A percentile compares a stretch with the other conserved stretches of the same genome.
phyloP scores from a whole-genome alignment of 2,113 vertebrate genomes.

The Sebastes schlegelii region DNA sequence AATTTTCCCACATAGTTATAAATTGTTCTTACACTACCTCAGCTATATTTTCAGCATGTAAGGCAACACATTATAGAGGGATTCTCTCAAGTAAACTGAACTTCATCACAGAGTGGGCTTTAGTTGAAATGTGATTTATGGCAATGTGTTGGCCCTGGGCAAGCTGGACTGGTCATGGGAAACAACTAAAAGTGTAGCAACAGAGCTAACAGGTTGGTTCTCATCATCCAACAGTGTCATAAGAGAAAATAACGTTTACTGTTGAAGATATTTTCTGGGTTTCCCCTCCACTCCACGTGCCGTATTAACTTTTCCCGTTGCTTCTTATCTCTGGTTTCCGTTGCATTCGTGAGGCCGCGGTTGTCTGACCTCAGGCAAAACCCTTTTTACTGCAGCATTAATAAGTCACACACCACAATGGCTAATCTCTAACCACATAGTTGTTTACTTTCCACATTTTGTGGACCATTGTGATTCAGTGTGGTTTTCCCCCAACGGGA shows the following conservation, averaged over 20 bases:
- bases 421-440: slow-evolving; percentile 30
- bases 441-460: slow-evolving; percentile 58
- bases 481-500: slow-evolving; percentile 55
- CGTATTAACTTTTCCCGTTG: background rate
- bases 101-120: background rate
- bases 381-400: slow-evolving; percentile 26
- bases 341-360: slow-evolving; percentile 3
- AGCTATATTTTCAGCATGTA: background rate
- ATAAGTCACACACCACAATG: slow-evolving; percentile 19
- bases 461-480: slow-evolving; percentile 39
- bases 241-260: background rate
- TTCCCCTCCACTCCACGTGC: background rate
- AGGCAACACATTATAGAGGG: background rate
- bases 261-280: background rate
- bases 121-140: background rate
- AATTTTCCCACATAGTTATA: background rate
- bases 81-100: background rate
- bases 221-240: background rate
- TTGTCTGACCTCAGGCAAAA: slow-evolving; percentile 40
- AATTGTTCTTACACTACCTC: background rate
- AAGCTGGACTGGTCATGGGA: background rate
- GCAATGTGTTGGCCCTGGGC: background rate
- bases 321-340: slow-evolving; percentile 29
- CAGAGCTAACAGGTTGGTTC: background rate
- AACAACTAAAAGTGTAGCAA: background rate